These are phyloP conservation scores for Neelides sp. DNA, from an alignment of 1,140 invertebrate species.

Conservation along the genomic window DNA sequence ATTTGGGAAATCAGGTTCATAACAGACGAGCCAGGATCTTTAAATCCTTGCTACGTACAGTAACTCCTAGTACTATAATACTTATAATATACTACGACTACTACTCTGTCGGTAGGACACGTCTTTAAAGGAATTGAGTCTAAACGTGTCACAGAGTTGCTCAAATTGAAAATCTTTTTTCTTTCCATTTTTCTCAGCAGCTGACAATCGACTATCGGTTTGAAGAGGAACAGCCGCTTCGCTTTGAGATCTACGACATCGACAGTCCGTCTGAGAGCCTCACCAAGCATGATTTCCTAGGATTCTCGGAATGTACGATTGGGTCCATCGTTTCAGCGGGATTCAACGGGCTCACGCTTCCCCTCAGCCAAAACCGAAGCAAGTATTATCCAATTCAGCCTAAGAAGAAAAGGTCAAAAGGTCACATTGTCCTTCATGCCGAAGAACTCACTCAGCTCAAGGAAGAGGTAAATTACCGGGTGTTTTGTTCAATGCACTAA, in stretches of 20 bases:
- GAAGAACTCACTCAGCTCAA: slow-evolving; percentile 23
- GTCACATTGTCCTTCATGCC: slow-evolving; percentile 20
- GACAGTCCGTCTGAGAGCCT: slow-evolving; percentile 40
- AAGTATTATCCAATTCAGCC: slow-evolving; percentile 28
- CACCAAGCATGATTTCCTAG: slow-evolving; percentile 45
- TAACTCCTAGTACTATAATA: no score
- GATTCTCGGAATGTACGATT: slow-evolving; percentile 41
- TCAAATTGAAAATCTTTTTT: no score
- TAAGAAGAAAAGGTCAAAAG: slow-evolving; percentile 14
- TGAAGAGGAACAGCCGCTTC: slow-evolving; percentile 41
- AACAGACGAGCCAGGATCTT: no score
- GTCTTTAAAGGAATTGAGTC: no score
- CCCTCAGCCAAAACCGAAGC: slow-evolving; percentile 19
- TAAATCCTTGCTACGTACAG: no score
- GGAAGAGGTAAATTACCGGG: slow-evolving; percentile 22
- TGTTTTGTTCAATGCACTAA: no score
- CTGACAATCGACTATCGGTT: slow-evolving; percentile 33
- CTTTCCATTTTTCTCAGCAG: slow-evolving; percentile 3
- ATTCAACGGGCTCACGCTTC: slow-evolving; percentile 18
- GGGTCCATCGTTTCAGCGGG: slow-evolving; percentile 39
- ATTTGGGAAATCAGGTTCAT: no score
- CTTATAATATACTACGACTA: no score
- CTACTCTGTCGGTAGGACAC: no score
- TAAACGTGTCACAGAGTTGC: no score
- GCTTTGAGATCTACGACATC: slow-evolving; percentile 44